Percentiles rank a stretch among this genome's conserved stretches.
These are phyloP conservation scores for Melinaea marsaeus DNA, from an alignment of 2,888 invertebrate species.

Conservation along the genomic window DNA sequence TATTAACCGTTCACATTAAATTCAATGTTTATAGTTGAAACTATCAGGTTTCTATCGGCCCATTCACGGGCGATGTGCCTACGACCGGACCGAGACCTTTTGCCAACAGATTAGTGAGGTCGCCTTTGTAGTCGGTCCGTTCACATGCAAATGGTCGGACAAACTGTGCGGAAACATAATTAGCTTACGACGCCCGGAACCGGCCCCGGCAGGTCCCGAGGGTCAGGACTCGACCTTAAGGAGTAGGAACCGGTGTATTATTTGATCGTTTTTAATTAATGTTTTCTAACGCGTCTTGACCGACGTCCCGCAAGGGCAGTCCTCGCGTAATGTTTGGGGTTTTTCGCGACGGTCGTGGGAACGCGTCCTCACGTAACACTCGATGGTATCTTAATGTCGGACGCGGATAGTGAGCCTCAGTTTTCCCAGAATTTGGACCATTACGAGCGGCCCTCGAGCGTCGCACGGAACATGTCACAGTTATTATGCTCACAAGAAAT, in stretches of 20 bases:
- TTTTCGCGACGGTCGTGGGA: constrained; percentile 71
- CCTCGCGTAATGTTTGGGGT: constrained; percentile 41
- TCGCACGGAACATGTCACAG: constrained; percentile 74
- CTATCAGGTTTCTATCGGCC: constrained; percentile 70
- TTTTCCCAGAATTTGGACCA: constrained; percentile 72
- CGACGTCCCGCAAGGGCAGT: constrained; percentile 60
- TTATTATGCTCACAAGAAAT: constrained; percentile 73
- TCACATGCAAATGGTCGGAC: constrained; percentile 71
- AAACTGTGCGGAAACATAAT: constrained; percentile 77
- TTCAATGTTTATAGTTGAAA: constrained; percentile 66
- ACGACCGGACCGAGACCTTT: constrained; percentile 42
- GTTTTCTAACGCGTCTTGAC: constrained; percentile 66
- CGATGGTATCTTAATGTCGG: constrained; percentile 69
- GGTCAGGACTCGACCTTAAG: constrained; percentile 57
- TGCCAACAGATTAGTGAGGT: constrained; percentile 54
- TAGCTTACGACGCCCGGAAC: constrained; percentile 60
- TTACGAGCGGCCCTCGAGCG: constrained; percentile 66
- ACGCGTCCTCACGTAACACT: constrained; percentile 47
- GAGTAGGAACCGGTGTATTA: constrained; percentile 58
- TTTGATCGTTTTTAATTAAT: constrained; percentile 70
- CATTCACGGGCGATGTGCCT: constrained; percentile 44
- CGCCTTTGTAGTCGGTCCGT: constrained; percentile 63
- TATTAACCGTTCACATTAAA: constrained; percentile 47
- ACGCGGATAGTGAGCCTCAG: constrained; percentile 54
- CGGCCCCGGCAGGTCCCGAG: constrained; percentile 43